Conservation (phyloP, 2,797 vertebrate genomes). For the Poecilia velifera region DNA sequence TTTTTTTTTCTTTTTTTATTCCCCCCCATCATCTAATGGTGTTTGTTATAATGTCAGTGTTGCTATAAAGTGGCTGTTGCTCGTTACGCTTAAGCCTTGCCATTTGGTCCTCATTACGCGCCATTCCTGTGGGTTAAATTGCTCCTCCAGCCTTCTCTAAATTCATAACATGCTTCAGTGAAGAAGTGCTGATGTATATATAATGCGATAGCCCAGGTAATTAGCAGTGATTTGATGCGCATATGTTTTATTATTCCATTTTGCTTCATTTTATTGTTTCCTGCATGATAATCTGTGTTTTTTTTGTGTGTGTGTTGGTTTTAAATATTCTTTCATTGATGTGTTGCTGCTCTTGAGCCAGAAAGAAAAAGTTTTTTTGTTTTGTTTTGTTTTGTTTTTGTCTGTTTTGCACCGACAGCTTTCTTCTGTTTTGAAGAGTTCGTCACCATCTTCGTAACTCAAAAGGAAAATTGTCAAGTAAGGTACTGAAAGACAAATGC, state of each 20-base stretch:
- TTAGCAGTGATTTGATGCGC: slow-evolving; percentile 28
- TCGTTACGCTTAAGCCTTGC: slow-evolving; percentile 61
- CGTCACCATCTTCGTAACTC: neutral
- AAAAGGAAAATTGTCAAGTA: neutral
- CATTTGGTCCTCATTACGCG: slow-evolving; percentile 69
- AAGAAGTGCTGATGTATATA: slow-evolving; percentile 43
- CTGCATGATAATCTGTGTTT: no score
- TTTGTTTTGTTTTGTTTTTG: no score
- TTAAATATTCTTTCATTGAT: slow-evolving; percentile 6
- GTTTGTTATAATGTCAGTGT: slow-evolving; percentile 62
- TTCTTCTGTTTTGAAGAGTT: neutral
- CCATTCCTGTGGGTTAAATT: slow-evolving; percentile 61
- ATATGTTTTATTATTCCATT: slow-evolving; percentile 16
- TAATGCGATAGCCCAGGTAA: slow-evolving; percentile 14
- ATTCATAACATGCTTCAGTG: slow-evolving; percentile 41
- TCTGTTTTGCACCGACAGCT: neutral
- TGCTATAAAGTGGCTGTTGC: slow-evolving; percentile 60
- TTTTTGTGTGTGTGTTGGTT: neutral
- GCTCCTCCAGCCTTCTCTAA: slow-evolving; percentile 33
- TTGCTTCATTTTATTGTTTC: slow-evolving; percentile 7
- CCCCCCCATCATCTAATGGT: slow-evolving; percentile 52
- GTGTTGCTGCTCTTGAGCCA: neutral
- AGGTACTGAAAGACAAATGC: neutral
- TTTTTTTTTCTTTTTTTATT: slow-evolving; percentile 3
- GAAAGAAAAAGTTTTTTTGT: neutral